A percentile compares a stretch with the other conserved stretches of the same genome.
Evolutionary conservation across 2,888 invertebrate genomes (phyloP).

Genomic region (Sminthurinus aureus): DNA sequence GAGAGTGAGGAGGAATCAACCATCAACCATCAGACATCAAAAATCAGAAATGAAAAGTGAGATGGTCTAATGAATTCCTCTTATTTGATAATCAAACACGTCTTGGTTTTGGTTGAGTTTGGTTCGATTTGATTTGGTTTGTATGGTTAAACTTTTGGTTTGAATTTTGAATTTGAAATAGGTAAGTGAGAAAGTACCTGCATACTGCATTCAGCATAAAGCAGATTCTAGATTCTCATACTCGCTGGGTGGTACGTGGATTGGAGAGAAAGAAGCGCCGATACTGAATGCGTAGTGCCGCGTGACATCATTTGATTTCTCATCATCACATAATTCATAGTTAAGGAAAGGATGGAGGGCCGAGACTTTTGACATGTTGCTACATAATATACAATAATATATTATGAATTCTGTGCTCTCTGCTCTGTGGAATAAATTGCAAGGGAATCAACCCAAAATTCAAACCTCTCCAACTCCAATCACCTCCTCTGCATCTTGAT

Average conservation of each 20-base stretch:
- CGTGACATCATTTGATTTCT: slow-evolving; percentile 31
- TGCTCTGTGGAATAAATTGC: neutral
- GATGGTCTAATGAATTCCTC: neutral
- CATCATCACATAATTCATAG: slow-evolving; percentile 37
- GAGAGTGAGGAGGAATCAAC: neutral
- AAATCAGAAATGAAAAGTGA: neutral
- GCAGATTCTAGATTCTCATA: neutral
- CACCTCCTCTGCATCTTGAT: slow-evolving; percentile 34
- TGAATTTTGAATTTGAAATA: too few species aligned
- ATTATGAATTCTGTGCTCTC: too few species aligned
- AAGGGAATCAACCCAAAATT: neutral
- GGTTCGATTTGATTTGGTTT: too few species aligned
- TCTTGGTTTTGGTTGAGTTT: neutral
- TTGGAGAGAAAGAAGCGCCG: neutral
- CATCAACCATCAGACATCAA: too few species aligned
- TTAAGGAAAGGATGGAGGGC: slow-evolving; percentile 31
- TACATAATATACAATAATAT: neutral
- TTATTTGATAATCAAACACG: neutral
- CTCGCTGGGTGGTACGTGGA: slow-evolving; percentile 37
- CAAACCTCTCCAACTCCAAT: too few species aligned
- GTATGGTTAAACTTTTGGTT: too few species aligned
- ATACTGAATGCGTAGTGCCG: slow-evolving; percentile 17
- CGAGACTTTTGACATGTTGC: slow-evolving; percentile 28
- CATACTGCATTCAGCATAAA: neutral
- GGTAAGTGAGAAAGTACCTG: neutral